Conservation (phyloP, 2,113 vertebrate genomes). For the Larimichthys crocea region DNA sequence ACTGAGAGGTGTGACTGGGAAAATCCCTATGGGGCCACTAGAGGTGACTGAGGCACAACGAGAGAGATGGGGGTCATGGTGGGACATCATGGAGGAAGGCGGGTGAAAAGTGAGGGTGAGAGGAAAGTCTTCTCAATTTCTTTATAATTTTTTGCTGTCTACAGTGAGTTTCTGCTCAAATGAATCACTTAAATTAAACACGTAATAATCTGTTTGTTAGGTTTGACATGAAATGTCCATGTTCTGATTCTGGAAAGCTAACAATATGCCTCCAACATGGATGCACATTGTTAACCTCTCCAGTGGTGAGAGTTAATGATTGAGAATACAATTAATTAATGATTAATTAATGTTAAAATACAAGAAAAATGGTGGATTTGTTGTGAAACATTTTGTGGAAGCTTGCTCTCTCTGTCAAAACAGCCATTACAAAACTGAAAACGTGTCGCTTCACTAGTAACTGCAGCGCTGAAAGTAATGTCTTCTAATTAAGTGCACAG, state of each 20-base stretch:
- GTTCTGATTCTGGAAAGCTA: not conserved
- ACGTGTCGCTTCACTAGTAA: not conserved
- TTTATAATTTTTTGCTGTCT: not conserved
- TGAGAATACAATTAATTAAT: not conserved
- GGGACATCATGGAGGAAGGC: too few species aligned
- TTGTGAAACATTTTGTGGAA: not conserved
- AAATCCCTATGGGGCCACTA: conserved; percentile 40
- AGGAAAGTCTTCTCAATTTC: not conserved
- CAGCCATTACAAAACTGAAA: not conserved
- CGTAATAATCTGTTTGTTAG: too few species aligned
- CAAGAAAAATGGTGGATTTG: not conserved
- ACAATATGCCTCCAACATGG: not conserved
- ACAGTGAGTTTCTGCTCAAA: not conserved
- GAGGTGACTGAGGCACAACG: conserved; percentile 32
- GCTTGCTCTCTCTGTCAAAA: not conserved
- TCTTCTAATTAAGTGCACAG: not conserved
- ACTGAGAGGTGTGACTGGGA: conserved; percentile 56
- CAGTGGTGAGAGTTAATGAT: not conserved
- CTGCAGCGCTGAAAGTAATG: not conserved
- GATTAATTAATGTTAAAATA: too few species aligned
- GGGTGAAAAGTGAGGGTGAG: not conserved
- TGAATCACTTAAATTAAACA: not conserved
- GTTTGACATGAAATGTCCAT: too few species aligned
- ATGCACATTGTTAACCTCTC: not conserved
- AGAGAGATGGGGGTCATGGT: not conserved